Conservation (phyloP, 2,797 vertebrate genomes). For the Oreonectes daqikongensis region DNA sequence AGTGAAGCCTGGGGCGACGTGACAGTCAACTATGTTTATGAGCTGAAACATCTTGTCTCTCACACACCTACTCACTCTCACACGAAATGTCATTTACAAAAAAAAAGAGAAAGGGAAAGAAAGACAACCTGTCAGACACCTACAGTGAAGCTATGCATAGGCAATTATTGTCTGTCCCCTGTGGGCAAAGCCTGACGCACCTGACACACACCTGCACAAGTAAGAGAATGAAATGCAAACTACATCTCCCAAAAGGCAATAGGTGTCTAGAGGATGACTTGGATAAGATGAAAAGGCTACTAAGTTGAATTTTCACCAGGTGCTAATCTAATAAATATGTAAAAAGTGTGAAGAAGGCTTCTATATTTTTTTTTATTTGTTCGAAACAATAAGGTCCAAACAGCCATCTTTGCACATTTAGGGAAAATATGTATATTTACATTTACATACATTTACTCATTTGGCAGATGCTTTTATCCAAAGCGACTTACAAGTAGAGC, state of each 20-base stretch:
- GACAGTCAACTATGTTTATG: conserved; percentile 59
- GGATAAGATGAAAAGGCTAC: not conserved
- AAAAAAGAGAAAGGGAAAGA: conserved; percentile 42
- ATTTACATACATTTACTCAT: too few species aligned
- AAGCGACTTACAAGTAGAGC: too few species aligned
- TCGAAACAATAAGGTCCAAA: too few species aligned
- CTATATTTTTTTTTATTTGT: too few species aligned
- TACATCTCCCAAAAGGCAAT: conserved; percentile 29
- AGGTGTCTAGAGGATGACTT: conserved; percentile 9
- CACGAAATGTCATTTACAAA: conserved; percentile 50
- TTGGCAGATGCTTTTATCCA: too few species aligned
- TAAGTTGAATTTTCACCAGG: conserved; percentile 9
- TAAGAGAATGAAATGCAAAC: conserved; percentile 23
- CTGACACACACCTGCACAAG: conserved; percentile 36
- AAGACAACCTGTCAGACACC: conserved; percentile 36
- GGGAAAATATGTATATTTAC: too few species aligned
- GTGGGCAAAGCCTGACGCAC: conserved; percentile 51
- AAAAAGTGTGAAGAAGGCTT: not conserved
- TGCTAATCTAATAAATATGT: not conserved
- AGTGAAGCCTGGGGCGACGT: conserved; percentile 39
- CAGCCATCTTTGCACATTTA: too few species aligned
- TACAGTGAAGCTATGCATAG: conserved; percentile 30
- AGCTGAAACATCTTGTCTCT: conserved; percentile 33
- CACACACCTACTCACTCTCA: conserved; percentile 47
- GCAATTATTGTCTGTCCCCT: conserved; percentile 62